A percentile compares a stretch with the other conserved stretches of the same genome.
phyloP scores from a whole-genome alignment of 2,113 vertebrate genomes.

The Scopus umbretta region DNA sequence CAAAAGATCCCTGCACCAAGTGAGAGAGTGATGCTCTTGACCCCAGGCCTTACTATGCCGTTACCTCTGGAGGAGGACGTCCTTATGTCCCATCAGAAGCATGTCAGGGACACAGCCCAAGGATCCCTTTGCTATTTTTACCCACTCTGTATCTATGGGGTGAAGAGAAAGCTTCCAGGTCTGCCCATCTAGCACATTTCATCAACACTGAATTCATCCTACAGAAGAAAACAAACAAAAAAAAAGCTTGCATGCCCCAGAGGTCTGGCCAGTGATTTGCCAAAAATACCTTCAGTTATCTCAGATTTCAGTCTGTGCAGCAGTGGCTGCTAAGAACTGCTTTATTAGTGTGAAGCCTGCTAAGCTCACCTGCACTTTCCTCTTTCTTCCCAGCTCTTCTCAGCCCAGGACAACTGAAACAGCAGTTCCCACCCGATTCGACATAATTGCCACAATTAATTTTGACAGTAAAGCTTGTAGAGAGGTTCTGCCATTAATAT shows the following conservation, averaged over 20 bases:
- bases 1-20: neutral
- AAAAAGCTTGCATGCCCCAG: neutral
- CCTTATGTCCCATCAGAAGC: neutral
- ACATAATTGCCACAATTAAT: neutral
- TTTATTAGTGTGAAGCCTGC: neutral
- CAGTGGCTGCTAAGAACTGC: neutral
- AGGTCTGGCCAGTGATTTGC: neutral
- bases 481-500: neutral
- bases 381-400: constrained; percentile 11
- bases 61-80: neutral
- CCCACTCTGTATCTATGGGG: neutral
- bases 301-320: neutral
- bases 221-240: neutral
- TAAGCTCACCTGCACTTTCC: neutral
- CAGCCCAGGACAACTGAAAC: neutral
- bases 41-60: neutral
- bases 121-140: neutral
- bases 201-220: neutral
- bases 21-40: neutral
- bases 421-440: neutral
- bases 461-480: neutral
- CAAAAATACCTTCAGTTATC: neutral
- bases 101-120: fast-evolving
- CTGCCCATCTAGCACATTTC: neutral
- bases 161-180: neutral